Conservation (phyloP, 23 tunicate species). For the Aplidium turbinatum region DNA sequence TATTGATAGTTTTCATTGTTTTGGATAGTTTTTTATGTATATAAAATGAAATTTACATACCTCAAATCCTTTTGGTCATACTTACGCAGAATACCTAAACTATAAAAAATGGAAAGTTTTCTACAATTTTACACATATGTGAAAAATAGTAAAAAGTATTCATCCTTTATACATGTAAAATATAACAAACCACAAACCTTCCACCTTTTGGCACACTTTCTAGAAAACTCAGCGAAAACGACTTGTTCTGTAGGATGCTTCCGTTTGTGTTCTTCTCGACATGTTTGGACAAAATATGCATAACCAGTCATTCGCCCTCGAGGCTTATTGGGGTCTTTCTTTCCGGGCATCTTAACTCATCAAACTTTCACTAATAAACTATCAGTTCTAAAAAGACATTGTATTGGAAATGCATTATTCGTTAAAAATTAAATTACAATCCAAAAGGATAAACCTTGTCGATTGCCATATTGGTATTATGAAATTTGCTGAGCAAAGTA, state of each 20-base stretch:
- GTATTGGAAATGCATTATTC: neutral
- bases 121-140: neutral
- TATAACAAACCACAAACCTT: slow-evolving; percentile 37
- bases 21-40: too few relatives aligned
- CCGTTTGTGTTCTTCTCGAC: slow-evolving; percentile 83
- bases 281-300: slow-evolving; percentile 95
- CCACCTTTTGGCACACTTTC: slow-evolving; percentile 90
- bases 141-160: too few relatives aligned
- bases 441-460: slow-evolving; percentile 1
- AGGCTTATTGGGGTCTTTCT: slow-evolving; percentile 98
- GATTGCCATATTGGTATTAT: too few relatives aligned
- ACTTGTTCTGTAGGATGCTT: slow-evolving; percentile 86
- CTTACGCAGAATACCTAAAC: too few relatives aligned
- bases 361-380: neutral
- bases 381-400: neutral
- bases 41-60: too few relatives aligned
- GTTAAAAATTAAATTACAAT: neutral
- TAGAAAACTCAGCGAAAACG: slow-evolving; percentile 81
- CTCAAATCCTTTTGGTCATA: too few relatives aligned
- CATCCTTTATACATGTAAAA: too few relatives aligned
- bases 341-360: slow-evolving; percentile 44
- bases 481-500: too few relatives aligned
- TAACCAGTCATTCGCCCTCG: slow-evolving; percentile 93
- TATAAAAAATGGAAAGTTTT: neutral
- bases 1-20: too few relatives aligned